Evolutionary conservation across 2,113 vertebrate species (phyloP).

Genomic region (Rhinichthys klamathensis): DNA sequence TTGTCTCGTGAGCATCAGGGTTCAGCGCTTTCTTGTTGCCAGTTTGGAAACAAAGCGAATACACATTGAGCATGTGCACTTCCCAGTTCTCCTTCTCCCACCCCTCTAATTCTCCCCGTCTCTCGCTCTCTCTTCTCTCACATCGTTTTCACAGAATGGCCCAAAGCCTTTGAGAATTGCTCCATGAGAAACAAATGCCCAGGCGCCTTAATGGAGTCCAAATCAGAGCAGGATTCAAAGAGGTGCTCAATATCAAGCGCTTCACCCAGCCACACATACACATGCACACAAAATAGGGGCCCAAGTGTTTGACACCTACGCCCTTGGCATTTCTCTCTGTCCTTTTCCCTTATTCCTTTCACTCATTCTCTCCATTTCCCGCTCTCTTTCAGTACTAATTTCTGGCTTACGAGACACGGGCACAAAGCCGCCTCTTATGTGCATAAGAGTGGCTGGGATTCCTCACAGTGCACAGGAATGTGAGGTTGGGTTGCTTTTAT

Average conservation of each 20-base stretch:
- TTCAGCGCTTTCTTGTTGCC: constrained; percentile 53
- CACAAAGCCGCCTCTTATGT: constrained; percentile 89
- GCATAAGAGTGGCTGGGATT: constrained; percentile 77
- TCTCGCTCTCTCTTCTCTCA: constrained; percentile 53
- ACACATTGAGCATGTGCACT: constrained; percentile 61
- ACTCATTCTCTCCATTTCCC: constrained; percentile 53
- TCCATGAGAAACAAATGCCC: constrained; percentile 58
- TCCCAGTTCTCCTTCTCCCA: constrained; percentile 58
- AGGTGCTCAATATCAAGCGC: constrained; percentile 70
- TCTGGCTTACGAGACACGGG: constrained; percentile 80
- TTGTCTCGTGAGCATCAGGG: constrained; percentile 17
- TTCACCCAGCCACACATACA: constrained; percentile 53
- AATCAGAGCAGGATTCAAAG: constrained; percentile 75
- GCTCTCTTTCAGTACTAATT: constrained; percentile 72
- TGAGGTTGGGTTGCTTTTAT: constrained; percentile 68
- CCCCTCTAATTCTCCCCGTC: not conserved
- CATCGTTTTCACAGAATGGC: constrained; percentile 70
- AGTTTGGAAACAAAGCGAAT: constrained; percentile 73
- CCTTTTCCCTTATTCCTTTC: constrained; percentile 47
- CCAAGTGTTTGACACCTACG: constrained; percentile 74
- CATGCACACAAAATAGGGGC: constrained; percentile 63
- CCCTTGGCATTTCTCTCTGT: constrained; percentile 56
- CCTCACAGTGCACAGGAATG: constrained; percentile 77
- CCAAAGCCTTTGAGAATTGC: constrained; percentile 57
- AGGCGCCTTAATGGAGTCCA: constrained; percentile 80